Base-by-base conservation (phyloP, 64 coral and sea anemone genomes). In the Orbicella faveolata region DNA sequence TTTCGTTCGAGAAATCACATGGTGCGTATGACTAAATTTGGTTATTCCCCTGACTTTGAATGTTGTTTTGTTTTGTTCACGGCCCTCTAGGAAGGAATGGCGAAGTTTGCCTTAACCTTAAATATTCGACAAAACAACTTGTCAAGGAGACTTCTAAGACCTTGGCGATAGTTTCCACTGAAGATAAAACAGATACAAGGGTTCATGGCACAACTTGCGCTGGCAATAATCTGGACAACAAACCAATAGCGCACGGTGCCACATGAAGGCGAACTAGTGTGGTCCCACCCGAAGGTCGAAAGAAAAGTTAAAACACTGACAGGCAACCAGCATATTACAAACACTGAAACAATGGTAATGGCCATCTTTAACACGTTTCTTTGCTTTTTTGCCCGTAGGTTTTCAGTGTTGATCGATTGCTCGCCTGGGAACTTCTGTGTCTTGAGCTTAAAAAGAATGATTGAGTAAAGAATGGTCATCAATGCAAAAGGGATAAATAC, bases 171-270 rank as follows among this genome's bases (percentile, higher is more conserved):
- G 36, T 81, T 64, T 18, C 15, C 25, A 34, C 57, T 81, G 13
- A 81, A 81, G 0, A 63, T 81, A 6, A 81, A 81, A 63, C 79
- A 81, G 14, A 81, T 81, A 7, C 79, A 81, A 13, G 79, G 79
- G 21, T 81, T 81, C 18, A 81, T 36, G 15, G 55, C 79, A 35
- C 79, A 34, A 17, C 37, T 63, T 81, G 14, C 14, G 2, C 8
- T 0, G 34, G 11, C 1, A 61, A 34, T 25, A 63, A 61, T 4
- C 55, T 4, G 52, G 17, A 8, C n/a, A 81, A 57, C 15, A 30
- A 63, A 5, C 57, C 13, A 30, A 36, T 25, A 63, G 18, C 30
- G 15, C 17, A 14, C 8, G 15, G 35, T 19, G 14, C 12, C 13
- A 63, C 55, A 34, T 7, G 61, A 16, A 19, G 25, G 10, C 25